These are phyloP conservation scores for human (Homo sapiens) DNA, from an alignment of 2,113 vertebrate species.

Conservation along the genomic window GRCh38 chr18:60125501-60126000, in stretches of 20 bases:
- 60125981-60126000: not conserved
- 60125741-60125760: not conserved
- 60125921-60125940: not conserved
- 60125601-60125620: too few species aligned
- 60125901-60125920: not conserved
- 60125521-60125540: not conserved
- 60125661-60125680: not conserved
- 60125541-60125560: not conserved
- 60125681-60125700: not conserved
- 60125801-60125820: not conserved
- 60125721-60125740: not conserved
- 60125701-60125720: not conserved
- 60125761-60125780: not conserved
- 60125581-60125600: not conserved
- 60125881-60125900: not conserved
- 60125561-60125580: accelerated
- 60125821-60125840: not conserved
- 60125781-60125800: not conserved
- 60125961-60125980: not conserved
- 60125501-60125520: not conserved
- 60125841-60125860: not conserved
- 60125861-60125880: not conserved
- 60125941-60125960: not conserved
- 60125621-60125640: not conserved
- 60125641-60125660: not conserved